Conservation (phyloP, 1,140 invertebrate genomes). For the Drosophila tani region DNA sequence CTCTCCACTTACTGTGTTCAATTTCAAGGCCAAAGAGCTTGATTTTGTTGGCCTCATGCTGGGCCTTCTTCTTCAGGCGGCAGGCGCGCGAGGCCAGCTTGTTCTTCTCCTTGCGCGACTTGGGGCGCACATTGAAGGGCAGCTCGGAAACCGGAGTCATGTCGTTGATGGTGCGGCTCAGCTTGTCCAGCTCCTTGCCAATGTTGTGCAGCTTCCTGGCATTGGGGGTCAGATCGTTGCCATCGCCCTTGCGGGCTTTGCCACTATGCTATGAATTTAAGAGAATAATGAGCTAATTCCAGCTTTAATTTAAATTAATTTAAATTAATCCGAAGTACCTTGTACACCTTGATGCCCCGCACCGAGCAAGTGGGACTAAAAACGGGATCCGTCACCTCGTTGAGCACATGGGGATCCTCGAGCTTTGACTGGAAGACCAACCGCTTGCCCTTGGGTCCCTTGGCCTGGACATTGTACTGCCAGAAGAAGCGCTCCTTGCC, state of each 20-base stretch:
- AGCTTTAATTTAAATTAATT: neutral
- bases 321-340: constrained; percentile 40
- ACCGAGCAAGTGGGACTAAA: constrained; percentile 95
- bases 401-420: constrained; percentile 96
- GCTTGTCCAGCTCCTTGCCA: constrained; percentile 96
- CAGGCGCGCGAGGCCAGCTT: constrained; percentile 98
- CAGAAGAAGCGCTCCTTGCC: constrained; percentile 97
- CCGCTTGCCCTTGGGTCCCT: constrained; percentile 97
- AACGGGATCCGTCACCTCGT: constrained; percentile 95
- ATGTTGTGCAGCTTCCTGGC: constrained; percentile 95
- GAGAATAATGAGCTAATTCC: too few relatives aligned
- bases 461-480: constrained; percentile 99
- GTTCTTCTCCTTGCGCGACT: constrained; percentile 98
- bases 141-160: constrained; percentile 98
- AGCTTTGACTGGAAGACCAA: constrained; percentile 92
- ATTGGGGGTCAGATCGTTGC: constrained; percentile 98
- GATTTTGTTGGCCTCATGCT: constrained; percentile 97
- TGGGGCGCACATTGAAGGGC: constrained; percentile 94
- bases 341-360: constrained; percentile 93
- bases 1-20: constrained; percentile 93
- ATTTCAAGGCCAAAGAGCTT: constrained; percentile 96
- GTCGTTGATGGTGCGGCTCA: constrained; percentile 96
- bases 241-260: constrained; percentile 98
- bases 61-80: constrained; percentile 96
- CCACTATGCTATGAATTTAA: constrained; percentile 87